Conservation (phyloP, 2,797 vertebrate genomes). For the Acrossocheilus fasciatus region DNA sequence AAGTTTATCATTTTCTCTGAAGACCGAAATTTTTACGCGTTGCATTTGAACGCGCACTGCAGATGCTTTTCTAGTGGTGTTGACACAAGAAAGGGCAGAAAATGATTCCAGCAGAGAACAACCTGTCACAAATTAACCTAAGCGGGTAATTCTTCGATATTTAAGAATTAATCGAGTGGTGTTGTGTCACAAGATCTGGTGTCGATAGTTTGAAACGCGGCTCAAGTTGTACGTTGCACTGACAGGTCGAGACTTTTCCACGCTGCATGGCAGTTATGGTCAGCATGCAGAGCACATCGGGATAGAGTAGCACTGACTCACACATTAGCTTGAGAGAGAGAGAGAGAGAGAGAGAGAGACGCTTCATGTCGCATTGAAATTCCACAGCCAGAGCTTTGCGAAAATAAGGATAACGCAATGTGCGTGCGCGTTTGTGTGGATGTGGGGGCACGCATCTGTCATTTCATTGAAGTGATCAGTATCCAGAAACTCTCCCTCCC, state of each 20-base stretch:
- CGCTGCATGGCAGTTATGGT: constrained; percentile 43
- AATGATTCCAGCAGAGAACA: neutral
- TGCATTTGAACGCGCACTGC: neutral
- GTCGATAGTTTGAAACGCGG: constrained; percentile 9
- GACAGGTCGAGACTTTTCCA: constrained; percentile 41
- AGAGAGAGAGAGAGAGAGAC: neutral
- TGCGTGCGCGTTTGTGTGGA: constrained; percentile 43
- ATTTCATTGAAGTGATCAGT: constrained; percentile 59
- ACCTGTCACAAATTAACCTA: neutral
- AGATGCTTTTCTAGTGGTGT: constrained; percentile 1
- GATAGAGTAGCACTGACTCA: constrained; percentile 53
- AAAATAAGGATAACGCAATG: constrained; percentile 48
- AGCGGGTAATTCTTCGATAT: neutral
- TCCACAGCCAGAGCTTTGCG: constrained; percentile 31
- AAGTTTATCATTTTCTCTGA: constrained; percentile 52
- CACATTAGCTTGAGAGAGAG: constrained; percentile 36
- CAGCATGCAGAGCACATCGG: constrained; percentile 54
- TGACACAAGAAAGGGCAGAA: neutral
- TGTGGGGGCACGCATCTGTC: constrained; percentile 51
- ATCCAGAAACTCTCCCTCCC: constrained; percentile 37
- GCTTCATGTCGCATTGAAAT: constrained; percentile 51
- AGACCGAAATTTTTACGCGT: constrained; percentile 6
- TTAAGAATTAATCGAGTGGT: neutral
- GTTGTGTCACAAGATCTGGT: constrained; percentile 3
- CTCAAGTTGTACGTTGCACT: constrained; percentile 44